Evolutionary conservation across 2,113 vertebrate species (phyloP).

Genomic region (Felis chaus): DNA sequence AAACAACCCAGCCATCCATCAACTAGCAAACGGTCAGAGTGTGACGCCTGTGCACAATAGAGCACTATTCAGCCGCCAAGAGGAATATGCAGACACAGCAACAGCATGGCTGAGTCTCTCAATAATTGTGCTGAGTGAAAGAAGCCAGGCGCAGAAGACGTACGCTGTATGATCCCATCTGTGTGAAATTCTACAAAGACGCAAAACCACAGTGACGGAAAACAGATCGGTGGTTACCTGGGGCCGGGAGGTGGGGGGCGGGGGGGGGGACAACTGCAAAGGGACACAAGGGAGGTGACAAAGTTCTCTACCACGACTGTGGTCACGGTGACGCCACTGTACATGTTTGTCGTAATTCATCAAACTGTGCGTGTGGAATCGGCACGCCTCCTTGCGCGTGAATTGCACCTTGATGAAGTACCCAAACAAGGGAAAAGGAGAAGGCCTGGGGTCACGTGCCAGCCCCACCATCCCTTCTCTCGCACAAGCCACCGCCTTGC

Average conservation of each 20-base stretch:
- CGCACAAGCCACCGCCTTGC: background rate
- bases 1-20: background rate
- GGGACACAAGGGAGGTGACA: background rate
- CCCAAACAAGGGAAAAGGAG: background rate
- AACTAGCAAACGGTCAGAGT: background rate
- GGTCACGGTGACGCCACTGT: background rate
- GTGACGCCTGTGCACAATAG: accelerated
- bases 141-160: background rate
- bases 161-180: accelerated
- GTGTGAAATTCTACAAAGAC: background rate
- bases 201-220: background rate
- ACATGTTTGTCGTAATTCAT: background rate
- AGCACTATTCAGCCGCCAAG: background rate
- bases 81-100: background rate
- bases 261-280: background rate
- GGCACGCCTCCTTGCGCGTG: background rate
- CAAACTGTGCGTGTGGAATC: background rate
- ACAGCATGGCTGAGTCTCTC: background rate
- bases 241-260: background rate
- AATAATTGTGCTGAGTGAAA: background rate
- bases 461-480: background rate
- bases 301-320: accelerated
- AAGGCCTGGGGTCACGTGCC: background rate
- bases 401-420: background rate
- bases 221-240: background rate